These are phyloP conservation scores for Trilocha varians DNA, from an alignment of 2,888 invertebrate genomes.

Conservation along the genomic window DNA sequence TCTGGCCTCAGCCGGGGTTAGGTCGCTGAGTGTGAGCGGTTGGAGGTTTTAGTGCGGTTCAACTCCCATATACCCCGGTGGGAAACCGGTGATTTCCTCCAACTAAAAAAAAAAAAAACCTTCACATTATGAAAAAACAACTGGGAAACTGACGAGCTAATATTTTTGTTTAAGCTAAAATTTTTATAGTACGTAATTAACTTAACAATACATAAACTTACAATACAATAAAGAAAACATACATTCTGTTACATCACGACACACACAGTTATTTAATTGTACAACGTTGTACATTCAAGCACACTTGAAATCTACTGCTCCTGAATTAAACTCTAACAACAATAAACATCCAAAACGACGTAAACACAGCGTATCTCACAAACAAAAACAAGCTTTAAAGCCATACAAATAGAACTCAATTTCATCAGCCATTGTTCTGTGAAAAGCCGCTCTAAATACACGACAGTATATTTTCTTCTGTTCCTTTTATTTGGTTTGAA, in stretches of 20 bases:
- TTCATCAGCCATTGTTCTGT: constrained; percentile 11
- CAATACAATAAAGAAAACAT: neutral
- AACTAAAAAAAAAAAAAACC: too few relatives aligned
- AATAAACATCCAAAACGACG: constrained; percentile 16
- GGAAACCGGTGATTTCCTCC: too few relatives aligned
- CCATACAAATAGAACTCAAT: constrained; percentile 11
- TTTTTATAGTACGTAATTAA: too few relatives aligned
- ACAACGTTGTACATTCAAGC: constrained; percentile 38
- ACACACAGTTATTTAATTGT: constrained; percentile 39
- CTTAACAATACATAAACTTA: neutral
- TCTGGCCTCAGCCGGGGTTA: too few relatives aligned
- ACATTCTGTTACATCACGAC: constrained; percentile 4
- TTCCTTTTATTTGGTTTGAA: constrained; percentile 59
- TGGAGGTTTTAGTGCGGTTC: too few relatives aligned
- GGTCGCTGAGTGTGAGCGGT: too few relatives aligned
- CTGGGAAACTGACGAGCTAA: too few relatives aligned
- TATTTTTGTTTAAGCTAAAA: too few relatives aligned
- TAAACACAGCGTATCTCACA: constrained; percentile 13
- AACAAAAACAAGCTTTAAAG: constrained; percentile 22
- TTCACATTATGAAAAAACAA: too few relatives aligned
- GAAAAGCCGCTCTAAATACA: constrained; percentile 23
- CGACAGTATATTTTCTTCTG: constrained; percentile 30
- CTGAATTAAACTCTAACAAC: constrained; percentile 55
- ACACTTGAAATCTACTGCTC: constrained; percentile 50
- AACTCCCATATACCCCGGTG: too few relatives aligned